These are phyloP conservation scores for Oreocharis arfaki DNA, from an alignment of 2,113 vertebrate genomes.

Conservation along the genomic window DNA sequence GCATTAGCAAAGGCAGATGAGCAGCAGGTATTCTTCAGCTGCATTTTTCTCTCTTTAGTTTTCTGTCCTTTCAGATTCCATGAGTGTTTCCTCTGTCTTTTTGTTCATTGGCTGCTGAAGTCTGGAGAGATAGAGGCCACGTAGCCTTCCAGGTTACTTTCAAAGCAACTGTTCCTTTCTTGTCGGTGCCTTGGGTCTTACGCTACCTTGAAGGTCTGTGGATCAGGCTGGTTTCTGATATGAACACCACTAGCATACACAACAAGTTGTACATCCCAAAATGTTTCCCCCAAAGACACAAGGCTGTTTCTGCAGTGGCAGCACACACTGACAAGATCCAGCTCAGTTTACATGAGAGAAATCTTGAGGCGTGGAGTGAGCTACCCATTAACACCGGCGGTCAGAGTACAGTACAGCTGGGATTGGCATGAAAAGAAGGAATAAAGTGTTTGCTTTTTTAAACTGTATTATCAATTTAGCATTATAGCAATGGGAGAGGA, in stretches of 20 bases:
- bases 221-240: not conserved
- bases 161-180: not conserved
- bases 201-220: not conserved
- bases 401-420: not conserved
- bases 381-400: not conserved
- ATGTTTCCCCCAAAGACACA: not conserved
- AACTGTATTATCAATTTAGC: not conserved
- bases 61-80: not conserved
- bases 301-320: not conserved
- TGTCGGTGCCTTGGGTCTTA: not conserved
- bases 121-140: not conserved
- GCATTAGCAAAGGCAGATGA: not conserved
- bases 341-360: not conserved
- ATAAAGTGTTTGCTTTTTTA: not conserved
- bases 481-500: not conserved
- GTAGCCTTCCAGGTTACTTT: not conserved
- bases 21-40: not conserved
- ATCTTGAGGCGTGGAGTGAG: fast-evolving
- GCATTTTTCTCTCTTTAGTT: not conserved
- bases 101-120: not conserved
- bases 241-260: not conserved
- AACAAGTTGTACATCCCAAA: not conserved
- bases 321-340: not conserved
- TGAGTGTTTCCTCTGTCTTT: not conserved
- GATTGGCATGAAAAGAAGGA: not conserved